phyloP scores from a whole-genome alignment of 2,888 invertebrate genomes.

The Dicyrtoma fusca region DNA sequence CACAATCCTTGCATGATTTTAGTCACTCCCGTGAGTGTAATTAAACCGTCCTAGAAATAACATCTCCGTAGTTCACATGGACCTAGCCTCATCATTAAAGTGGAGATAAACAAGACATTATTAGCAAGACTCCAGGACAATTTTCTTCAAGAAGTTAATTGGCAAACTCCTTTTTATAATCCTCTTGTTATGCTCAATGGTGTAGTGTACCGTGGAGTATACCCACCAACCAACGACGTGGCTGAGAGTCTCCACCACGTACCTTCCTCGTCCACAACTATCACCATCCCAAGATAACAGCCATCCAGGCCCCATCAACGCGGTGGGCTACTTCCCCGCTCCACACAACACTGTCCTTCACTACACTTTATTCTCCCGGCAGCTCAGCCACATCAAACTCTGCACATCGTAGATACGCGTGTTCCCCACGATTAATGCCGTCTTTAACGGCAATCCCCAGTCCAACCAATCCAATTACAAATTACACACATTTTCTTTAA shows the following conservation, averaged over 20 bases:
- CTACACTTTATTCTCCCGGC: too few species aligned
- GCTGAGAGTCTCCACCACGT: too few species aligned
- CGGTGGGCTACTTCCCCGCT: too few species aligned
- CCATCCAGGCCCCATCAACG: too few species aligned
- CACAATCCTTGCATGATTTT: constrained; percentile 30
- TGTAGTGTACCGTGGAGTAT: not conserved
- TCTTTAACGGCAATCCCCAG: too few species aligned
- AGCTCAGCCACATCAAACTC: too few species aligned
- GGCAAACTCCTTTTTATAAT: constrained; percentile 25
- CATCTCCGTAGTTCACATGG: constrained; percentile 39
- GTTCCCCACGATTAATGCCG: too few species aligned
- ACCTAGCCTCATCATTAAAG: constrained; percentile 39
- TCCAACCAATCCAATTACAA: too few species aligned
- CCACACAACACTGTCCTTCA: too few species aligned
- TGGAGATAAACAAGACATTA: constrained; percentile 37
- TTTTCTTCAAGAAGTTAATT: constrained; percentile 37
- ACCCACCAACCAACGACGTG: not conserved
- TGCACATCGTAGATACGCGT: too few species aligned
- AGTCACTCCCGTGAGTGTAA: constrained; percentile 39
- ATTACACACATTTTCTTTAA: too few species aligned
- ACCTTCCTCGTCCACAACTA: not conserved
- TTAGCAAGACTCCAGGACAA: constrained; percentile 10
- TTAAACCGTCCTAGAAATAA: constrained; percentile 40
- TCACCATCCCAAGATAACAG: not conserved
- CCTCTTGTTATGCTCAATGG: constrained; percentile 11